phyloP scores from a whole-genome alignment of 2,113 vertebrate species.

The Poicephalus gulielmi region DNA sequence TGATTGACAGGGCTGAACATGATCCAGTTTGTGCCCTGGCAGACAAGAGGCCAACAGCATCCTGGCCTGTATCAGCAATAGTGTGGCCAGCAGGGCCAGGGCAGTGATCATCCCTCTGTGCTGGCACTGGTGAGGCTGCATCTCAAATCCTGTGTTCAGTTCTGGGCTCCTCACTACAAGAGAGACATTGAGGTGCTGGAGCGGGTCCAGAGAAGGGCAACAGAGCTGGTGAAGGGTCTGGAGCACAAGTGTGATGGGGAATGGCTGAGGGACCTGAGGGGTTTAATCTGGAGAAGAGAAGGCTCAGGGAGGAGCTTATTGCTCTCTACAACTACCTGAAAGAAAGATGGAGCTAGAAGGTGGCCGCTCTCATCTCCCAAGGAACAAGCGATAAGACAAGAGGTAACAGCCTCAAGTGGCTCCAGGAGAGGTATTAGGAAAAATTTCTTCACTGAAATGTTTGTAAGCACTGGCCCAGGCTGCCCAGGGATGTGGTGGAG shows the following conservation, averaged over 20 bases:
- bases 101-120: too few species aligned
- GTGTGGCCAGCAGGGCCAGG: too few species aligned
- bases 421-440: not conserved
- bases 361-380: not conserved
- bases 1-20: not conserved
- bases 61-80: not conserved
- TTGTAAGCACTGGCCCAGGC: not conserved
- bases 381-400: too few species aligned
- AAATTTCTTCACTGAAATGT: not conserved
- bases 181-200: not conserved
- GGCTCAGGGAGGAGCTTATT: not conserved
- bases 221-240: not conserved
- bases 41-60: too few species aligned
- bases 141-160: not conserved
- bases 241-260: too few species aligned
- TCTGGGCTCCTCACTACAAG: not conserved
- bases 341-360: not conserved
- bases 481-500: not conserved
- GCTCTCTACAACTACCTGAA: not conserved
- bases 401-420: not conserved
- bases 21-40: too few species aligned
- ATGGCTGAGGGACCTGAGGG: not conserved
- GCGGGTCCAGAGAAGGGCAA: not conserved
- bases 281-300: not conserved
- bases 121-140: too few species aligned